Evolutionary conservation across 2,888 invertebrate species (phyloP), one percentile per base, ranked within the genome.

Genomic region (Leptopterna dolabrata): DNA sequence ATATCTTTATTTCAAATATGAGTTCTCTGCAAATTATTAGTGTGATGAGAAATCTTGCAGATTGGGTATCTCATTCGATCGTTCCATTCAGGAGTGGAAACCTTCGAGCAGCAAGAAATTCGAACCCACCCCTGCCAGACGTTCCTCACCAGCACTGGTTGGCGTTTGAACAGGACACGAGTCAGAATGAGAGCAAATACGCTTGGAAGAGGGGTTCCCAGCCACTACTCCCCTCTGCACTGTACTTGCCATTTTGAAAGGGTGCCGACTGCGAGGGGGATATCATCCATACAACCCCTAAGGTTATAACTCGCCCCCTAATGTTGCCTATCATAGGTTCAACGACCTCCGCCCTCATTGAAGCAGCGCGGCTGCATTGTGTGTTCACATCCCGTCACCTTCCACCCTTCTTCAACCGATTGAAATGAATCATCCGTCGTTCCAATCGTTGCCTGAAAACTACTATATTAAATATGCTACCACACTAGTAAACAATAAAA

Each of bases 261-360:
- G 81, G 81, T 55, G 81, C 51, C 81, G 30, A 63, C 24, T 78
- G 43, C 43, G 36, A 30, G 51, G 24, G 47, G 29, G 47, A 47
- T 30, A 27, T 81, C 81, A 47, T 51, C 51, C 51, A 81, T 81
- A 29, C 51, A 78, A 55, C 29, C 81, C 81, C 81, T 81, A 51
- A 81, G 81, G 81, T 81, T 51, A 55, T 51, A 81, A 55, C 81
- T 51, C 47, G 30, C 81, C 55, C 47, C 47, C 55, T 29, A 19
- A 30, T 30, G 51, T 16, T 16, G 51, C 36, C 30, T 51, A 29
- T 19, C 55, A 9, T 13, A 30, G 36, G 81, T 81, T 81, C 81
- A 81, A 81, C 81, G 81, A 81, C 81, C 81, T 81, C 81, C 81
- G 29, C 81, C 81, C 81, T 81, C 81, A 16, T 30, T 81, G 81